Evolutionary conservation across 2,797 vertebrate species (phyloP), one percentile per base, ranked within the genome.

Genomic region (Aulostomus chinensis): DNA sequence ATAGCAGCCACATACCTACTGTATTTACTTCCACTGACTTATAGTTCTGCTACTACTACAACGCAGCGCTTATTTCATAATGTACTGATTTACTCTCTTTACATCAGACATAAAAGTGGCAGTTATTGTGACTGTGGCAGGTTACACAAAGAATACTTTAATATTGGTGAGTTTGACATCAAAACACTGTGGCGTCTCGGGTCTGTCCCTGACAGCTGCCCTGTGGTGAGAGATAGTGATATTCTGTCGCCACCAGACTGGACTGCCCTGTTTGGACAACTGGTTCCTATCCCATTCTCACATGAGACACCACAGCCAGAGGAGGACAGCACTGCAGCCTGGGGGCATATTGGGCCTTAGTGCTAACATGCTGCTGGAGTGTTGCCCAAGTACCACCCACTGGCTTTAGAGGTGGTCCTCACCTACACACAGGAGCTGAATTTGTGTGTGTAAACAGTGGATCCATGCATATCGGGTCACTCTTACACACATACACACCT

Each of bases 251-350:
- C 58, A 70, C 53, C 73, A 68, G 71, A 72, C 69, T 76, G 78
- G 54, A 58, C 26, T 37, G 63, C 69, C 84, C 76, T 91, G 86
- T 92, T 92, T 91, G 77, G 88, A 92, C 90, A 92, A 91, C 80
- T 92, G 91, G 86, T 91, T 91, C 83, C 76, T 61, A 92, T 92
- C 67, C 73, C 16, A 12, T 48, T 42, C 60, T 76, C 50, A 16
- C 76, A 76, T 45, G 55, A 79, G 63, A 59, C 64, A 54, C 74
- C 31, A 43, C 26, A 8, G 54, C 52, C 69, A 66, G 60, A 35
- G 43, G 45, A 64, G 55, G 67, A 77, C 30, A 36, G 67, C 51
- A 73, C 43, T 7, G 9, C 28, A 55, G 75, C 74, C 79, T 12
- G 14, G 67, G 71, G 86, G 76, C 80, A 39, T 9, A 3, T 6